These are phyloP conservation scores for Coleophora flavipennella DNA, from an alignment of 2,888 invertebrate genomes.

Conservation along the genomic window DNA sequence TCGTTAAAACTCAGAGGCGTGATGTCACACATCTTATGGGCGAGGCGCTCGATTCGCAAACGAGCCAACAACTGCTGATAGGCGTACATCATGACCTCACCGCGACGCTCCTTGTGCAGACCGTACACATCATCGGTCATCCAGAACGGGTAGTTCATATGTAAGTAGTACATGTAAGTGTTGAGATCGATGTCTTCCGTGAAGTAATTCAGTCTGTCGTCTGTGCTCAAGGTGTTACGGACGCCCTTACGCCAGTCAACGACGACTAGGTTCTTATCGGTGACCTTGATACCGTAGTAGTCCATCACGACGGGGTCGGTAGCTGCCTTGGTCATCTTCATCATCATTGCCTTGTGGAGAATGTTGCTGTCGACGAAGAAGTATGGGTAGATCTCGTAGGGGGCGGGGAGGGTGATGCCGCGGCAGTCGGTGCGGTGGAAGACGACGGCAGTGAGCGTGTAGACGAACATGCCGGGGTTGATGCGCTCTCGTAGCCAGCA, in stretches of 20 bases:
- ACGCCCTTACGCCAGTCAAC: constrained; percentile 79
- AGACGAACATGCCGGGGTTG: constrained; percentile 83
- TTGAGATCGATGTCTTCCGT: constrained; percentile 85
- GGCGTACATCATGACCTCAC: constrained; percentile 73
- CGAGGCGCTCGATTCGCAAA: constrained; percentile 60
- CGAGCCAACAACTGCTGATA: constrained; percentile 78
- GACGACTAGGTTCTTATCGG: constrained; percentile 73
- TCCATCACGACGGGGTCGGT: constrained; percentile 65
- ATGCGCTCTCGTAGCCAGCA: constrained; percentile 80
- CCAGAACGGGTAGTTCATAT: constrained; percentile 80
- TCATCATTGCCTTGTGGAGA: constrained; percentile 77
- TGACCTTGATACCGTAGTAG: constrained; percentile 63
- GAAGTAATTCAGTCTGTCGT: constrained; percentile 79
- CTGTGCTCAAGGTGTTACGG: constrained; percentile 70
- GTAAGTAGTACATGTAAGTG: constrained; percentile 78
- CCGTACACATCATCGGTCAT: constrained; percentile 70
- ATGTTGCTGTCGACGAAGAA: constrained; percentile 81
- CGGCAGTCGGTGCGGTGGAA: constrained; percentile 78
- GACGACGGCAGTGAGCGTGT: constrained; percentile 77
- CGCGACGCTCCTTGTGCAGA: constrained; percentile 62
- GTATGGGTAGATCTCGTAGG: constrained; percentile 84
- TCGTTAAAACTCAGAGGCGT: constrained; percentile 58
- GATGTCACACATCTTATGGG: constrained; percentile 62
- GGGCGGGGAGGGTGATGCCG: constrained; percentile 78
- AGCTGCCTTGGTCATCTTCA: constrained; percentile 75